These are phyloP conservation scores for Periphyllus acericola DNA, from an alignment of 2,888 invertebrate genomes.

Conservation along the genomic window DNA sequence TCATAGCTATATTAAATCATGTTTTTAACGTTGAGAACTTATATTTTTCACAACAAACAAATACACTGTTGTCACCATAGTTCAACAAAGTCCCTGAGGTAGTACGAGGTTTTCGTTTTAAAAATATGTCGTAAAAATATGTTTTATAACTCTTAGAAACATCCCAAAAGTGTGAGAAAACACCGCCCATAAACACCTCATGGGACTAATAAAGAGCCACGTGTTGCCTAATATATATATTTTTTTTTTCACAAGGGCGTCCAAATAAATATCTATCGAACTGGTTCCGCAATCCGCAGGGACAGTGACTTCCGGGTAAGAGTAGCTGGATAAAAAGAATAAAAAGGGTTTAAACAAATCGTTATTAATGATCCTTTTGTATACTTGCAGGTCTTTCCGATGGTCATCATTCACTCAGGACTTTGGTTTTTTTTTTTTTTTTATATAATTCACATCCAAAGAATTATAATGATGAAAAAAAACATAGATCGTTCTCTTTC, in stretches of 20 bases:
- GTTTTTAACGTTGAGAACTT: constrained; percentile 2
- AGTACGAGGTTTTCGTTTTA: constrained; percentile 59
- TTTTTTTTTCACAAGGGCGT: background rate
- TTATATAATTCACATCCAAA: constrained; percentile 35
- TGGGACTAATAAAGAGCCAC: constrained; percentile 60
- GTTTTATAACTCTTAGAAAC: constrained; percentile 59
- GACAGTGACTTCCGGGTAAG: constrained; percentile 46
- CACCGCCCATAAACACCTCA: constrained; percentile 44
- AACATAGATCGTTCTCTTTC: constrained; percentile 51
- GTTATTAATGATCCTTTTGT: constrained; percentile 59
- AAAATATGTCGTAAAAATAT: constrained; percentile 61
- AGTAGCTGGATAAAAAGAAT: constrained; percentile 4
- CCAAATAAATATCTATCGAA: constrained; percentile 56
- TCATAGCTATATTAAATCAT: background rate
- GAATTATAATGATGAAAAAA: constrained; percentile 30
- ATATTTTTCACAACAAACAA: constrained; percentile 21
- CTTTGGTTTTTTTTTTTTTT: constrained; percentile 32
- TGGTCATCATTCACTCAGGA: constrained; percentile 61
- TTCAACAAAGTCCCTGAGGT: constrained; percentile 35
- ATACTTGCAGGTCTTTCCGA: constrained; percentile 54
- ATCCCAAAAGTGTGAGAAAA: constrained; percentile 57
- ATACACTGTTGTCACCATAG: background rate
- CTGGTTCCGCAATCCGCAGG: constrained; percentile 52
- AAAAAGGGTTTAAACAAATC: constrained; percentile 58
- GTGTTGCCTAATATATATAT: constrained; percentile 35